Evolutionary conservation across 2,113 vertebrate genomes (phyloP).

Genomic region (Xyrauchen texanus): DNA sequence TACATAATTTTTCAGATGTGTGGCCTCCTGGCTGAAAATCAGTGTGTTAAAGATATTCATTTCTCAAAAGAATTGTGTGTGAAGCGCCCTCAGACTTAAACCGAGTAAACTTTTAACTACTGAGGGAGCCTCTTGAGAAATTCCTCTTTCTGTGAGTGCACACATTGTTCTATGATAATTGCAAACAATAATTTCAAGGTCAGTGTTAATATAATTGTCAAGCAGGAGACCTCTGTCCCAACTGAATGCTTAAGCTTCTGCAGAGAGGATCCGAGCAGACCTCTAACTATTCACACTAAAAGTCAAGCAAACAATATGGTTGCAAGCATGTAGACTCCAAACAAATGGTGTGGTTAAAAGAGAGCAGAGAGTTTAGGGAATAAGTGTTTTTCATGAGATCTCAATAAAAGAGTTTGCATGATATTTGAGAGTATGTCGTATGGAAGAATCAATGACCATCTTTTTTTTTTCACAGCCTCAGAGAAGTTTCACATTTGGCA

Average conservation of each 20-base stretch:
- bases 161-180: neutral
- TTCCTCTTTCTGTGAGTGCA: neutral
- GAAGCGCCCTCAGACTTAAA: slow-evolving; percentile 1
- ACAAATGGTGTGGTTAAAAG: neutral
- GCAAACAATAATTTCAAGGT: slow-evolving; percentile 17
- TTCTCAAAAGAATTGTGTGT: slow-evolving; percentile 4
- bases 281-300: neutral
- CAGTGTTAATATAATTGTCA: neutral
- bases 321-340: neutral
- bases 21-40: neutral
- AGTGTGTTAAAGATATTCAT: slow-evolving; percentile 13
- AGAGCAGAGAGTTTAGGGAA: neutral
- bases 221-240: neutral
- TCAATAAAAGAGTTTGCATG: neutral
- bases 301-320: neutral
- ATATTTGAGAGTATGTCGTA: neutral
- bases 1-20: neutral
- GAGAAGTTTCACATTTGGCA: slow-evolving; percentile 43
- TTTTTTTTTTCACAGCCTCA: slow-evolving; percentile 54
- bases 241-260: neutral
- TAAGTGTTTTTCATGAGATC: neutral
- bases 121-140: slow-evolving; percentile 6
- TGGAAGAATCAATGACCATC: neutral
- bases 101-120: neutral
- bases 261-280: neutral